phyloP scores from a whole-genome alignment of 2,797 vertebrate genomes.

The Lates japonicus region DNA sequence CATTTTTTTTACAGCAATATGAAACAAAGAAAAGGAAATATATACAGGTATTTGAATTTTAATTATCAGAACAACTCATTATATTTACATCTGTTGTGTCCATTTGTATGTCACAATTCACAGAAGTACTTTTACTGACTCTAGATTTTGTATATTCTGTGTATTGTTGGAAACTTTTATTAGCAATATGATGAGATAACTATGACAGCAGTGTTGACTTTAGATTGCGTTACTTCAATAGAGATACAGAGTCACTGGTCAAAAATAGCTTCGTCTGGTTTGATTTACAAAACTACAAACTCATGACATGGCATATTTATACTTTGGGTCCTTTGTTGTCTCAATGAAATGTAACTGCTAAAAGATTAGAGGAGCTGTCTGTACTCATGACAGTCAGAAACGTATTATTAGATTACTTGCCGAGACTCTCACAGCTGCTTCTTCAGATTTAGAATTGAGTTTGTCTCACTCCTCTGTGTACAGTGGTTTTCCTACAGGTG shows the following conservation, averaged over 20 bases:
- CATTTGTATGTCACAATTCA: not conserved
- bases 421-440: conserved; percentile 46
- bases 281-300: conserved; percentile 53
- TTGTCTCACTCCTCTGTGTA: conserved; percentile 21
- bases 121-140: not conserved
- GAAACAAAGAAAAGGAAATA: not conserved
- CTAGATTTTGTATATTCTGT: conserved; percentile 6
- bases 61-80: not conserved
- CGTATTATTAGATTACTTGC: conserved; percentile 55
- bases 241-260: conserved; percentile 58
- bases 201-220: conserved; percentile 32
- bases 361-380: conserved; percentile 69
- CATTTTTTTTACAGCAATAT: too few species aligned
- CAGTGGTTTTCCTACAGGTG: conserved; percentile 45
- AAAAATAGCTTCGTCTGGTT: conserved; percentile 69
- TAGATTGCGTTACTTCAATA: conserved; percentile 40
- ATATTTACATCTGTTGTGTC: not conserved
- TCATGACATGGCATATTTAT: conserved; percentile 58
- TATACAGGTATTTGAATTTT: too few species aligned
- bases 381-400: conserved; percentile 59
- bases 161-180: conserved; percentile 6
- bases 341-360: conserved; percentile 51
- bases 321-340: conserved; percentile 63
- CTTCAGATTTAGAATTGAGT: conserved; percentile 27
- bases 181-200: conserved; percentile 22